phyloP scores from a whole-genome alignment of 2,797 vertebrate genomes.

The Anguilla megastoma region DNA sequence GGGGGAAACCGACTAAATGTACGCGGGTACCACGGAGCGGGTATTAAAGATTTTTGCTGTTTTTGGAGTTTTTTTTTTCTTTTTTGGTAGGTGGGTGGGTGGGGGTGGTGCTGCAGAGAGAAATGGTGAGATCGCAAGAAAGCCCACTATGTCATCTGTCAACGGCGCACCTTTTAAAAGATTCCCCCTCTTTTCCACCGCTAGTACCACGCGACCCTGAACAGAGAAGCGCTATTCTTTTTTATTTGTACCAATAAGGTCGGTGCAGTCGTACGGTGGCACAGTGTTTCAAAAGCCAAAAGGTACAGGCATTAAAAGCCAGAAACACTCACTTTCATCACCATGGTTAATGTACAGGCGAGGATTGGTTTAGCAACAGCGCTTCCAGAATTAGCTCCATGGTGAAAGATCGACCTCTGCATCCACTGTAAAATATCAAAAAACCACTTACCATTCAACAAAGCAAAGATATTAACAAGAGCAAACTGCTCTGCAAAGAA shows the following conservation, averaged over 20 bases:
- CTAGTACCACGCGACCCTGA: not conserved
- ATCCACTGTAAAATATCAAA: not conserved
- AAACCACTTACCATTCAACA: not conserved
- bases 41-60: constrained; percentile 60
- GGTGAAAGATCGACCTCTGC: not conserved
- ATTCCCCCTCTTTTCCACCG: constrained; percentile 40
- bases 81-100: constrained; percentile 35
- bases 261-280: not conserved
- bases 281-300: not conserved
- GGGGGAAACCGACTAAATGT: constrained; percentile 59
- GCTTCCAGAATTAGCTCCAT: not conserved
- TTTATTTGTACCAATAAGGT: not conserved
- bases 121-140: constrained; percentile 61
- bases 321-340: constrained; percentile 33
- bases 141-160: constrained; percentile 58
- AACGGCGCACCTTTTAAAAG: constrained; percentile 56
- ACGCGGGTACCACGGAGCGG: constrained; percentile 56
- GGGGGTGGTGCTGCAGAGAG: constrained; percentile 48
- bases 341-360: constrained; percentile 40
- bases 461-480: not conserved
- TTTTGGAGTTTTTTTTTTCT: constrained; percentile 21
- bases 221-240: no score
- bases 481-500: not conserved
- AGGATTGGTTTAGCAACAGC: constrained; percentile 23
- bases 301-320: not conserved